Evolutionary conservation across 2,888 invertebrate genomes (phyloP).

Genomic region (Lasioglossum marginatum): DNA sequence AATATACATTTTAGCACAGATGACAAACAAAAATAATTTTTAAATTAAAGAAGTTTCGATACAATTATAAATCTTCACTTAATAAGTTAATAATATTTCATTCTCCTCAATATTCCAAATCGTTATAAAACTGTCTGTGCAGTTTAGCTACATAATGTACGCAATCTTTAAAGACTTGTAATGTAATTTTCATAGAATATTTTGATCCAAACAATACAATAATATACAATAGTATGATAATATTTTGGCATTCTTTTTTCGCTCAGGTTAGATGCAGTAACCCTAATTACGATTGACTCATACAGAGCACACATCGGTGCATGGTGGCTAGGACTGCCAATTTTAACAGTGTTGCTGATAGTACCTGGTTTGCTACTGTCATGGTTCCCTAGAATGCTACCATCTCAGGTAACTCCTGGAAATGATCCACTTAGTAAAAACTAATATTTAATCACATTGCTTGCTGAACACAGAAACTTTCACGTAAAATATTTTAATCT

Average conservation of each 20-base stretch:
- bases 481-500: background rate
- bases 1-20: conserved; percentile 2
- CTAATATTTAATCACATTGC: background rate
- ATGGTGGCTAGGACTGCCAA: conserved; percentile 86
- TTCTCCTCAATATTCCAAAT: background rate
- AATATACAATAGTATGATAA: background rate
- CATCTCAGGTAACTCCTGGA: conserved; percentile 79
- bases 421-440: background rate
- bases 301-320: conserved; percentile 81
- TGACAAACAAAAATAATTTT: background rate
- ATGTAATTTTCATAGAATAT: background rate
- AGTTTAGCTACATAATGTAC: background rate
- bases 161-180: background rate
- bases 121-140: background rate
- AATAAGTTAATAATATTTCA: background rate
- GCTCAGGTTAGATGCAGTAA: conserved; percentile 75
- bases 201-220: background rate
- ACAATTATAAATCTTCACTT: background rate
- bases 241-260: conserved; percentile 10
- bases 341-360: conserved; percentile 84
- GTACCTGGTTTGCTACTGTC: conserved; percentile 85
- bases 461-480: background rate
- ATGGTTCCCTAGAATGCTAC: conserved; percentile 86
- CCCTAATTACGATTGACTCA: conserved; percentile 73
- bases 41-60: background rate